Conservation (phyloP, 2,888 invertebrate species). For the Scaptomyza caliginosa region DNA sequence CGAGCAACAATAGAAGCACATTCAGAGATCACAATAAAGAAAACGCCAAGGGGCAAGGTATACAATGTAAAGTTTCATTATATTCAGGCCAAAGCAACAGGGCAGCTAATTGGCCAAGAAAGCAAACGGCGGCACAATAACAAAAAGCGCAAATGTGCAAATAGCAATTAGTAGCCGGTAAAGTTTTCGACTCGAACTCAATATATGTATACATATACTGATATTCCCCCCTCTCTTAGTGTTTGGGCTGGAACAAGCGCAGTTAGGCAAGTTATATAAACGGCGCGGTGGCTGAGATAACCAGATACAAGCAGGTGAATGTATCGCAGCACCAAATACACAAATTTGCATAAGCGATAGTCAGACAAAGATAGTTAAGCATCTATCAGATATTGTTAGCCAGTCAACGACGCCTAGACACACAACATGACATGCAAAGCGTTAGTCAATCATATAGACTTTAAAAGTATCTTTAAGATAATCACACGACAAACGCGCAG, state of each 20-base stretch:
- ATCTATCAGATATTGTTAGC: slow-evolving; percentile 5
- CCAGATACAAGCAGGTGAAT: slow-evolving; percentile 40
- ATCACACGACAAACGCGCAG: background rate
- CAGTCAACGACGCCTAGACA: background rate
- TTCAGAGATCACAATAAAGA: slow-evolving; percentile 12
- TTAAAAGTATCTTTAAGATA: background rate
- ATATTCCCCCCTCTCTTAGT: background rate
- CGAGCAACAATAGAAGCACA: slow-evolving; percentile 31
- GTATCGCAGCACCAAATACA: slow-evolving; percentile 12
- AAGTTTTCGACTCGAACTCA: slow-evolving; percentile 34
- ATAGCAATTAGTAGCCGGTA: slow-evolving; percentile 58
- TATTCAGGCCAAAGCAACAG: slow-evolving; percentile 66
- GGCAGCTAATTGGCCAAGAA: slow-evolving; percentile 62
- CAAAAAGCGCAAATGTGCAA: slow-evolving; percentile 52
- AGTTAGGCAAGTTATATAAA: slow-evolving; percentile 61
- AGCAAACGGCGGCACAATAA: slow-evolving; percentile 52
- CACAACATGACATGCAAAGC: background rate
- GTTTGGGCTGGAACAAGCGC: slow-evolving; percentile 37
- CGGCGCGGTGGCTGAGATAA: slow-evolving; percentile 31
- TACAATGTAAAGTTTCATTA: slow-evolving; percentile 8
- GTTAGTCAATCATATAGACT: background rate
- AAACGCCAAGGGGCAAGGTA: slow-evolving; percentile 35
- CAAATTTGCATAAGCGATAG: slow-evolving; percentile 7
- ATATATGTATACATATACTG: slow-evolving; percentile 12
- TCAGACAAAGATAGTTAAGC: slow-evolving; percentile 12